These are phyloP conservation scores for Tinamus guttatus DNA, from an alignment of 2,113 vertebrate species.

Conservation along the genomic window DNA sequence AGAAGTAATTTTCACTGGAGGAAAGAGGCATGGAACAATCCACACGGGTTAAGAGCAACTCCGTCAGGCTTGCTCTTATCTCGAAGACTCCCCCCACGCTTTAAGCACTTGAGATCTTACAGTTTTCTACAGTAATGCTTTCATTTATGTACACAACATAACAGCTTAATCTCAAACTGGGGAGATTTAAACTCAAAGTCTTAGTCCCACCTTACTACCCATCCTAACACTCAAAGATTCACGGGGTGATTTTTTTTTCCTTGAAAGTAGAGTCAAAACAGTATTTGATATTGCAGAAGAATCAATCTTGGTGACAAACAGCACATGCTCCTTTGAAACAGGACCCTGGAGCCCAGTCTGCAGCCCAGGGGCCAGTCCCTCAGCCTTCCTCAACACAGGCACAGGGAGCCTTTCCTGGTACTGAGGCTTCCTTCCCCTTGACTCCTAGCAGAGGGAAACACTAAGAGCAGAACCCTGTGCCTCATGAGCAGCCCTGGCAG, in stretches of 20 bases:
- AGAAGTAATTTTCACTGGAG: background rate
- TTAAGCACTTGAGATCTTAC: too few relatives aligned
- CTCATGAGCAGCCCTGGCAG: background rate
- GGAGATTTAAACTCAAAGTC: background rate
- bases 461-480: background rate
- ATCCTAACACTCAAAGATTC: background rate
- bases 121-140: background rate
- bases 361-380: too few relatives aligned
- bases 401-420: background rate
- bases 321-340: too few relatives aligned
- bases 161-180: background rate
- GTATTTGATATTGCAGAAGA: too few relatives aligned
- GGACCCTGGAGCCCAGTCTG: background rate
- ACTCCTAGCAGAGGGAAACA: background rate
- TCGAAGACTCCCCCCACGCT: background rate
- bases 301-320: background rate
- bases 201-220: background rate
- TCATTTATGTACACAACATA: background rate
- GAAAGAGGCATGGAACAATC: background rate
- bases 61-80: background rate
- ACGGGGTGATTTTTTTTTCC: background rate
- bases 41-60: background rate
- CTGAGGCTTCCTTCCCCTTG: background rate
- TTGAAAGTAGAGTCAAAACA: background rate
- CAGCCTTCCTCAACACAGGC: background rate